Percentiles rank a stretch among this genome's conserved stretches.
Conservation (phyloP, 1,140 invertebrate species). For the Augochlora pura region DNA sequence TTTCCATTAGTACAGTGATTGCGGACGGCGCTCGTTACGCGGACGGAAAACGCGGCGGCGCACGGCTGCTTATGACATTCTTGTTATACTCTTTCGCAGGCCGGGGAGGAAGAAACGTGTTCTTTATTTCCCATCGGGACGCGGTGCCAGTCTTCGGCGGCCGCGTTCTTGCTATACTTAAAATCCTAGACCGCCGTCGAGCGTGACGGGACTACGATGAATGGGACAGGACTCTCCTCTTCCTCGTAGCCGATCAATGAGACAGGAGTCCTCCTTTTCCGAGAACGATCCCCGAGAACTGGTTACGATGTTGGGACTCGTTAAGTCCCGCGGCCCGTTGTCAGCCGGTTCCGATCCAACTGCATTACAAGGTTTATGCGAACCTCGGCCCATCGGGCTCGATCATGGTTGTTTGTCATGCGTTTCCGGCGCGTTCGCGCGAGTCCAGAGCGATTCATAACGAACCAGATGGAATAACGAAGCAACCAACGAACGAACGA, state of each 20-base stretch:
- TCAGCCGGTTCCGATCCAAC: not conserved
- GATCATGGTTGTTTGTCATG: not conserved
- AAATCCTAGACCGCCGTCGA: slow-evolving; percentile 46
- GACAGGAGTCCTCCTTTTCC: slow-evolving; percentile 32
- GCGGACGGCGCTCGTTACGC: slow-evolving; percentile 28
- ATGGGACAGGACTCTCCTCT: slow-evolving; percentile 40
- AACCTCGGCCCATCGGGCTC: not conserved
- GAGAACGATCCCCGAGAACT: slow-evolving; percentile 5
- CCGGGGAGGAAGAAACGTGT: slow-evolving; percentile 43
- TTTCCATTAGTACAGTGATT: slow-evolving; percentile 41
- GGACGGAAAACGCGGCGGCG: not conserved
- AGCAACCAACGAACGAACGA: not conserved
- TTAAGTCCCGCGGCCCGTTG: not conserved
- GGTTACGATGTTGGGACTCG: slow-evolving; percentile 13
- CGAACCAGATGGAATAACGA: not conserved
- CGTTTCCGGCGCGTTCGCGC: not conserved
- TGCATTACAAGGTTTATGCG: not conserved
- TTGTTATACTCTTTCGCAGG: slow-evolving; percentile 32
- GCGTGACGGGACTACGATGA: slow-evolving; percentile 56
- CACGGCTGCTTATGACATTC: slow-evolving; percentile 38
- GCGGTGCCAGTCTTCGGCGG: not conserved
- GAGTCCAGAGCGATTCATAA: too few relatives aligned
- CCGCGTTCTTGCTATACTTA: slow-evolving; percentile 40
- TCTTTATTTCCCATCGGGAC: slow-evolving; percentile 42
- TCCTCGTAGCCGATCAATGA: slow-evolving; percentile 41